Conservation (phyloP, 2,888 invertebrate genomes). For the Scrobipalpa costella region DNA sequence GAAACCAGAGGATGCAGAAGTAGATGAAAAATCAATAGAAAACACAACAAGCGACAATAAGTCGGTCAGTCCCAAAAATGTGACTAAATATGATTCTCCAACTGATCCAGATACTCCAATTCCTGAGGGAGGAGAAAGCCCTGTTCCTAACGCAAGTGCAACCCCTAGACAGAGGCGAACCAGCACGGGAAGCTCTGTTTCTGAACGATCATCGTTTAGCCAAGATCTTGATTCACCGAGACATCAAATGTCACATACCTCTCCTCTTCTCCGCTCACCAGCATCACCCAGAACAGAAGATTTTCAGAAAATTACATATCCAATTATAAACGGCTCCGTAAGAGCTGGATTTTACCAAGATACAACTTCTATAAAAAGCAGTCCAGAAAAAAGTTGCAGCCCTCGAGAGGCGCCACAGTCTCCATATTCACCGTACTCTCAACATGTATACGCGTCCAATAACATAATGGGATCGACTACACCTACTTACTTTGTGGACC, state of each 20-base stretch:
- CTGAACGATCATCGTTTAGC: conserved; percentile 89
- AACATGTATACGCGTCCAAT: conserved; percentile 73
- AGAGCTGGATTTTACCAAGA: conserved; percentile 95
- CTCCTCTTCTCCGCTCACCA: conserved; percentile 87
- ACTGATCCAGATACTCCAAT: conserved; percentile 63
- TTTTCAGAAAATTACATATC: conserved; percentile 85
- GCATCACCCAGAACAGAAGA: conserved; percentile 89
- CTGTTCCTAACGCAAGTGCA: conserved; percentile 55
- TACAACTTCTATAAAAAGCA: conserved; percentile 90
- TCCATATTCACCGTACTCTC: conserved; percentile 71
- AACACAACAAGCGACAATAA: conserved; percentile 53
- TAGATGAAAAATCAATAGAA: conserved; percentile 67
- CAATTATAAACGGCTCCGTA: conserved; percentile 90
- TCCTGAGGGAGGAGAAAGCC: conserved; percentile 71
- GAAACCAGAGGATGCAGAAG: conserved; percentile 80
- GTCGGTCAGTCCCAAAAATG: conserved; percentile 57
- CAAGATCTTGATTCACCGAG: conserved; percentile 89
- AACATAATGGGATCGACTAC: conserved; percentile 60
- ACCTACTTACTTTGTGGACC: conserved; percentile 70
- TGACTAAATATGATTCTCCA: conserved; percentile 67
- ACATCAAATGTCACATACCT: conserved; percentile 87
- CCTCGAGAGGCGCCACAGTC: conserved; percentile 86
- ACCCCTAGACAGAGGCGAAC: conserved; percentile 84
- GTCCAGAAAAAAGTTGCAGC: conserved; percentile 91
- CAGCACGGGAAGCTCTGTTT: conserved; percentile 90